Percentiles rank a stretch among this genome's conserved stretches.
Conservation (phyloP, 2,888 invertebrate species). For the Trachelus iudaicus region DNA sequence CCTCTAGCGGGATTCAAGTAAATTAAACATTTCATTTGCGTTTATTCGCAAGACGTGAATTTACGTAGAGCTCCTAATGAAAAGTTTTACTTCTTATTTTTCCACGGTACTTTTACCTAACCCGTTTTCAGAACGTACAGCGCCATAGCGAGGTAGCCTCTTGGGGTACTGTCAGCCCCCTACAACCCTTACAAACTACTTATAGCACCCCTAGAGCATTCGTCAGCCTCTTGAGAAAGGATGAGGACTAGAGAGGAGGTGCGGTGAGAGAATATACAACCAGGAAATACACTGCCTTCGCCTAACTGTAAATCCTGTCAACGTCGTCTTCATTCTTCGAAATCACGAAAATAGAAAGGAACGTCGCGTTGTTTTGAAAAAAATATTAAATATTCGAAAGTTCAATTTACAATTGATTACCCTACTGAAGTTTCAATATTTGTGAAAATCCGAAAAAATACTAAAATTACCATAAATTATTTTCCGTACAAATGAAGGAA, state of each 20-base stretch:
- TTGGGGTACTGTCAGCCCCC: neutral
- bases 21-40: constrained; percentile 47
- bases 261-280: neutral
- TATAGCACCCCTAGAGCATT: neutral
- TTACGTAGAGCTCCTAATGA: constrained; percentile 16
- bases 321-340: neutral
- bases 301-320: neutral
- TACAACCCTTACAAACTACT: neutral
- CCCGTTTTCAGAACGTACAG: neutral
- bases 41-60: constrained; percentile 37
- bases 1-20: constrained; percentile 24
- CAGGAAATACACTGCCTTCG: neutral
- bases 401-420: neutral
- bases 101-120: neutral
- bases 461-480: neutral
- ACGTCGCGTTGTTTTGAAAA: neutral
- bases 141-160: neutral
- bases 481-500: neutral
- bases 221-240: neutral
- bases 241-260: neutral
- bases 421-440: neutral
- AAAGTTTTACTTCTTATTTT: constrained; percentile 20
- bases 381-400: neutral
- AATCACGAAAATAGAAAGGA: neutral
- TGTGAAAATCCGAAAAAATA: neutral